Base-by-base conservation (phyloP, 2,113 vertebrate species). In the Benitochromis conjunctus region DNA sequence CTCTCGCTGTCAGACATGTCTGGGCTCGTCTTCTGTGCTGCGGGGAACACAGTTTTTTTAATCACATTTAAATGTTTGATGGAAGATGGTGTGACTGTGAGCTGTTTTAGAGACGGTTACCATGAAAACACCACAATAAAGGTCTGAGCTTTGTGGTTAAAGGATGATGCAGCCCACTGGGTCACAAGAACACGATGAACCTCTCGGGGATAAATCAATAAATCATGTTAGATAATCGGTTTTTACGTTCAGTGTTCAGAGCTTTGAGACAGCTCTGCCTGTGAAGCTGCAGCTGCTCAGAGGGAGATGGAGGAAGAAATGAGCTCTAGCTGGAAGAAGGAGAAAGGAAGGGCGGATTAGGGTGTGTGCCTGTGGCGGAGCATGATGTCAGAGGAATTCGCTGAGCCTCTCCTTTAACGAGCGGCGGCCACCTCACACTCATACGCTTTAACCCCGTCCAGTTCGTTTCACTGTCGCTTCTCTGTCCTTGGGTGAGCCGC, bases 341-440 rank as follows among this genome's bases (percentile, higher is more conserved):
- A 34, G 58, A 62, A 82, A 66, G 90, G 64, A 81, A 81, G 83
- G 80, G 79, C 24, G 46, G 84, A 48, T 87, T 84, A 80, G 90
- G 89, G 87, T 87, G 88, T 90, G 64, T 87, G 87, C 48, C 71
- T 87, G 84, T 9, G 88, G 86, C 82, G 78, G 57, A 88, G 85
- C 57, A 93, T 94, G 93, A 93, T 92, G 91, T 93, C 91, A 92
- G 81, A 89, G 92, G 86, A 92, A 93, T 91, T 87, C 38, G n/a
- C 66, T 66, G 51, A 88, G 88, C 88, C 86, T 88, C 87, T 92
- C 77, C 87, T 90, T 83, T 80, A 87, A 83, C 26, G 80, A 41
- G 46, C 66, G 5, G 29, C 48, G 55, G 79, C 84, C 82, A 79
- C 79, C 46, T 89, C 74, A 1, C 13, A 2, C 41, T 43, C 62